Evolutionary conservation across 2,113 vertebrate genomes (phyloP).

Genomic region (Nibea albiflora): DNA sequence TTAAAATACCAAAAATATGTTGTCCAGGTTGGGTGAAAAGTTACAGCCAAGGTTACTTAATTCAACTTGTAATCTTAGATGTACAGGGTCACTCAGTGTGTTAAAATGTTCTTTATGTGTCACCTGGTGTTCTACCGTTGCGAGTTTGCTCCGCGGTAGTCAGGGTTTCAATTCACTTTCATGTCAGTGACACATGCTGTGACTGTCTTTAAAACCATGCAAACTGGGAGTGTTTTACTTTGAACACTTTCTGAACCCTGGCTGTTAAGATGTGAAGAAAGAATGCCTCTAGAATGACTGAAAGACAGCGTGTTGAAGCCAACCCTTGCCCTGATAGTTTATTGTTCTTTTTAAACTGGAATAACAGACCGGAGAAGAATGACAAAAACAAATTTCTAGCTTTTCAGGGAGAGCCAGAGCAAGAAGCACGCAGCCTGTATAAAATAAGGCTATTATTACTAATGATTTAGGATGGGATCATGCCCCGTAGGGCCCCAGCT

Average conservation of each 20-base stretch:
- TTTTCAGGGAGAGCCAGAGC: neutral
- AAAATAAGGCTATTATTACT: conserved; percentile 53
- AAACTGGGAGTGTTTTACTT: neutral
- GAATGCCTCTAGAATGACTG: neutral
- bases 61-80: conserved; percentile 23
- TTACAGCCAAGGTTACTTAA: neutral
- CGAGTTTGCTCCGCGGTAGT: neutral
- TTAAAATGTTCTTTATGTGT: conserved; percentile 9
- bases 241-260: neutral
- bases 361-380: conserved; percentile 22
- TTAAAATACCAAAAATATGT: too few species aligned
- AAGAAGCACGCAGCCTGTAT: conserved; percentile 34
- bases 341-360: conserved; percentile 33
- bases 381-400: neutral
- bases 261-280: neutral
- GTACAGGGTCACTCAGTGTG: neutral
- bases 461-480: conserved; percentile 76
- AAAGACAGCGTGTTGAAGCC: neutral
- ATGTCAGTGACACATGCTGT: conserved; percentile 8
- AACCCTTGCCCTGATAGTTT: neutral
- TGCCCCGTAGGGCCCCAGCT: conserved; percentile 69
- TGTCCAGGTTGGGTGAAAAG: neutral
- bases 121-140: neutral
- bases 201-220: neutral
- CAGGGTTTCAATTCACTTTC: conserved; percentile 14